Conservation (phyloP, 2,113 vertebrate species). For the Todiramphus chloris region DNA sequence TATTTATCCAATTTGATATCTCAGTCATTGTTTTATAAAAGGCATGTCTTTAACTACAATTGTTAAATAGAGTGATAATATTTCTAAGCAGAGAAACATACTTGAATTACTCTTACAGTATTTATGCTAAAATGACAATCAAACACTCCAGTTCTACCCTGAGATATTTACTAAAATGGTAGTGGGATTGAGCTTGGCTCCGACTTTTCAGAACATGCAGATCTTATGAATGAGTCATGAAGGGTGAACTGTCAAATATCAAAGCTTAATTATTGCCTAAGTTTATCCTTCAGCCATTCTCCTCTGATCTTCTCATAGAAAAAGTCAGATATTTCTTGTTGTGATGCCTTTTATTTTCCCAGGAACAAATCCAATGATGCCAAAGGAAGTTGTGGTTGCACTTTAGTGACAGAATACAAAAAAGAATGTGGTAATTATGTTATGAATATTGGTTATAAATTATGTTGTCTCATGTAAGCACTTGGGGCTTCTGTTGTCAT, state of each 20-base stretch:
- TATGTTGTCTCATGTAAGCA: slow-evolving; percentile 63
- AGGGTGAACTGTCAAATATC: neutral
- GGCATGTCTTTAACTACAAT: neutral
- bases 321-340: neutral
- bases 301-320: slow-evolving; percentile 27
- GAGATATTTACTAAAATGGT: neutral
- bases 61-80: neutral
- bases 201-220: slow-evolving; percentile 1
- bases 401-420: slow-evolving; percentile 32
- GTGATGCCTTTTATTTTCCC: slow-evolving; percentile 34
- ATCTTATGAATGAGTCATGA: slow-evolving; percentile 9
- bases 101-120: neutral
- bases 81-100: neutral
- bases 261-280: slow-evolving; percentile 26
- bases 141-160: neutral
- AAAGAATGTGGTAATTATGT: slow-evolving; percentile 57
- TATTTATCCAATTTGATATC: neutral
- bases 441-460: slow-evolving; percentile 72
- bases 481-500: slow-evolving; percentile 60
- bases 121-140: neutral
- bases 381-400: slow-evolving; percentile 2
- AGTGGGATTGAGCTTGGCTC: slow-evolving; percentile 10
- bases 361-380: neutral
- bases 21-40: neutral
- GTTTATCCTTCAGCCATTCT: slow-evolving; percentile 12